Percentiles rank a stretch among this genome's conserved stretches.
These are phyloP conservation scores for Saxicola maurus DNA, from an alignment of 2,797 vertebrate genomes.

Conservation along the genomic window DNA sequence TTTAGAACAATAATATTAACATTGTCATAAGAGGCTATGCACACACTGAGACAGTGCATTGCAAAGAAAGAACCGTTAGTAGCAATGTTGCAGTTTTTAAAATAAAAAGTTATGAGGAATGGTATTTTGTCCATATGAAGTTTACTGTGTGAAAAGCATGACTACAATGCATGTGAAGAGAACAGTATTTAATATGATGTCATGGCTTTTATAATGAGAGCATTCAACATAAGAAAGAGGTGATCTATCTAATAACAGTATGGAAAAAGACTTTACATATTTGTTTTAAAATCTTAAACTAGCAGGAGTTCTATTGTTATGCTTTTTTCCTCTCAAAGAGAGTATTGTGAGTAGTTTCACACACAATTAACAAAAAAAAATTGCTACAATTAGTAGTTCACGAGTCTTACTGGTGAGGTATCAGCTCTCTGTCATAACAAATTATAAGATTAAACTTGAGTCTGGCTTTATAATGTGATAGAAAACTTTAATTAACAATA, in stretches of 20 bases:
- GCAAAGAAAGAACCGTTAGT: not conserved
- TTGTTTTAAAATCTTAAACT: not conserved
- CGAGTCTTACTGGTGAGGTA: not conserved
- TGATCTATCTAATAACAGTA: not conserved
- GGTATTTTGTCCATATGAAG: not conserved
- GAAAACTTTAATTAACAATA: not conserved
- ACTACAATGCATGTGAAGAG: not conserved
- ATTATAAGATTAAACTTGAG: not conserved
- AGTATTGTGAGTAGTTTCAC: not conserved
- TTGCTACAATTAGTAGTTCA: not conserved
- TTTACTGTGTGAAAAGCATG: not conserved
- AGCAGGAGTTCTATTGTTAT: not conserved
- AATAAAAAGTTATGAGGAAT: not conserved
- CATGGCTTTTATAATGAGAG: not conserved
- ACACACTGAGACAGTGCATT: not conserved
- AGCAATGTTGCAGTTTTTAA: not conserved
- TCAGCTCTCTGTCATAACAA: not conserved
- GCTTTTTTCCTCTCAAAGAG: rapidly evolving
- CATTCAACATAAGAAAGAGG: not conserved
- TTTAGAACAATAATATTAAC: not conserved
- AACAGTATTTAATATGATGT: not conserved
- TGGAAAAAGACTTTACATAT: not conserved
- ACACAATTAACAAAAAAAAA: not conserved
- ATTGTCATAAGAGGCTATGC: not conserved
- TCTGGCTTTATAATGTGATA: not conserved